Conservation (phyloP, 1,140 invertebrate genomes). For the Planococcus citri region DNA sequence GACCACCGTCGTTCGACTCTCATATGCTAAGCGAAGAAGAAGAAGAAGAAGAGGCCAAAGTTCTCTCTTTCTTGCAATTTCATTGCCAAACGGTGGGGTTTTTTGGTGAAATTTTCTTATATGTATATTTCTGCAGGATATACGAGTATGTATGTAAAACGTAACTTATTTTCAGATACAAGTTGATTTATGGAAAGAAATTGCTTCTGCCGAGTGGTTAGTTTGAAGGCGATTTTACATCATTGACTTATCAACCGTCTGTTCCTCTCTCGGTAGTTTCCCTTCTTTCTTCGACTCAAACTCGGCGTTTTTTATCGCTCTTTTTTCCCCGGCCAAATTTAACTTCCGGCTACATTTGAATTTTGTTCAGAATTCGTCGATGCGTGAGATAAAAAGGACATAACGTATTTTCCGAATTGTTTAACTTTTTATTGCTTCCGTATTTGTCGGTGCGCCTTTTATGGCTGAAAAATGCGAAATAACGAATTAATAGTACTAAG, state of each 20-base stretch:
- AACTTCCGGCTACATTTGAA: neutral
- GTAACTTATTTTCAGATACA: neutral
- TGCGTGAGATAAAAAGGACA: constrained; percentile 1
- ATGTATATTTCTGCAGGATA: neutral
- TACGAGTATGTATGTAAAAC: neutral
- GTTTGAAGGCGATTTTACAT: neutral
- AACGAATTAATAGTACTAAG: too few species aligned
- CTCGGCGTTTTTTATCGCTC: neutral
- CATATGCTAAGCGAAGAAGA: too few species aligned
- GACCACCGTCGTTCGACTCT: too few species aligned
- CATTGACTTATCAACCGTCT: neutral
- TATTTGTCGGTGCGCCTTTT: too few species aligned
- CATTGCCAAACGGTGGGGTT: neutral
- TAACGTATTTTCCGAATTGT: neutral
- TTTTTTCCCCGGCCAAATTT: neutral
- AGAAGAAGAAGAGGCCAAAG: too few species aligned
- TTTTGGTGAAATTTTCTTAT: neutral
- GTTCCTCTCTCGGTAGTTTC: neutral
- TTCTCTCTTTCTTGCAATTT: neutral
- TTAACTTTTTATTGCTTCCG: neutral
- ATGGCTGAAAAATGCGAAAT: too few species aligned
- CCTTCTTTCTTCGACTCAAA: too few species aligned
- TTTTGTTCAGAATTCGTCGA: neutral
- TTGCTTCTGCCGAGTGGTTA: neutral
- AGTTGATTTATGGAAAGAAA: neutral